Base-by-base conservation (phyloP, 2,888 invertebrate species). In the Heliconius ethilla region DNA sequence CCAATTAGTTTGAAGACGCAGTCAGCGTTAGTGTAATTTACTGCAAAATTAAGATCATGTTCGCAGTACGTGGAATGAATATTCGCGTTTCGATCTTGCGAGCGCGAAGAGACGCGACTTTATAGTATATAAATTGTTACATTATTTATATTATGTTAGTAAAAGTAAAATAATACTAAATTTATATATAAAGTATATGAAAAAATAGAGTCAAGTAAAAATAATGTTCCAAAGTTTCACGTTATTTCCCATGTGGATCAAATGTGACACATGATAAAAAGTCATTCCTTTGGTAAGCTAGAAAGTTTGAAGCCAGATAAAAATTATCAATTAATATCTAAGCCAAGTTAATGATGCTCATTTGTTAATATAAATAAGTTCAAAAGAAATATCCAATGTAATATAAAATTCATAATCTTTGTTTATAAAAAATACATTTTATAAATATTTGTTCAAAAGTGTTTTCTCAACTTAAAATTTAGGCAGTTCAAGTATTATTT, bases 1-100 rank as follows among this genome's bases (percentile, higher is more conserved):
- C 74, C 65, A 63, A 74, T 74, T 65, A 74, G 40, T 65, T 63
- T 65, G 63, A 65, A 63, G 63, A 63, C 45, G 65, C 63, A 62
- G 63, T 63, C 25, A 37, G 74, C 40, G 29, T 63, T 29, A 65
- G 74, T 51, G 33, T 73, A 82, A 74, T 74, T 74, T 65, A 75
- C 33, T 33, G 66, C 75, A 67, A 67, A 66, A 75, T 75, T 67
- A 75, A 75, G 67, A 75, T 55, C 67, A 62, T 40, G 74, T 63
- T 37, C 62, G 18, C 63, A 33, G 65, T 67, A 29, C 75, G 75
- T 33, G 74, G 22, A 25, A 45, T 74, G 65, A 74, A 74, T 74
- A 65, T 74, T 45, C 45, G 27, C 65, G 40, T 74, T 45, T 40
- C 13, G 62, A 69, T 75, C 37, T 51, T 37, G 67, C 75, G 29